Conservation (phyloP, 2,113 vertebrate genomes). For the Columba livia region DNA sequence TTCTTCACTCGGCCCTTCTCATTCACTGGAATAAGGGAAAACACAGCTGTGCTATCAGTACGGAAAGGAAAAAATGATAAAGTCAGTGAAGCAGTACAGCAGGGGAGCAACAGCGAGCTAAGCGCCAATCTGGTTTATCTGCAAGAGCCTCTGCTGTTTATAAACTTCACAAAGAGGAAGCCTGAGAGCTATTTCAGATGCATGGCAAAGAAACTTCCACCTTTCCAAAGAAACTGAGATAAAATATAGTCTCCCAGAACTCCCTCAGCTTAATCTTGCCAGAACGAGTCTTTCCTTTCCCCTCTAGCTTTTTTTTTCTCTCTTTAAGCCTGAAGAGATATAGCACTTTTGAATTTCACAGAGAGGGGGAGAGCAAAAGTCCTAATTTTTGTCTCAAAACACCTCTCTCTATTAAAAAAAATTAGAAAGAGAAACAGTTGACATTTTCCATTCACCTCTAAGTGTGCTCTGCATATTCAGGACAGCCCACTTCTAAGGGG, state of each 20-base stretch:
- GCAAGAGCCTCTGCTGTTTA: not conserved
- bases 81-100: fast-evolving
- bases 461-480: not conserved
- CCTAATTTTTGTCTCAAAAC: not conserved
- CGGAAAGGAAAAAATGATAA: not conserved
- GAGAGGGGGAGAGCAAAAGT: not conserved
- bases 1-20: not conserved
- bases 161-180: slow-evolving; percentile 15
- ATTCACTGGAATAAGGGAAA: not conserved
- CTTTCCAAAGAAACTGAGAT: slow-evolving; percentile 32
- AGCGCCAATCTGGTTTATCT: not conserved
- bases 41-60: slow-evolving; percentile 20
- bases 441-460: not conserved
- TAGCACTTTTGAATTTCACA: not conserved
- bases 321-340: not conserved
- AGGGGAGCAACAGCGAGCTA: not conserved
- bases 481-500: not conserved
- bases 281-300: not conserved
- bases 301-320: not conserved
- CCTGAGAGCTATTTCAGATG: not conserved
- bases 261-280: slow-evolving; percentile 19
- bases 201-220: not conserved
- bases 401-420: not conserved
- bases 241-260: slow-evolving; percentile 1
- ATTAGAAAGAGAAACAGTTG: not conserved